A percentile compares a stretch with the other conserved stretches of the same genome.
Conservation (phyloP, 2,113 vertebrate species). For the Pelmatolapia mariae region DNA sequence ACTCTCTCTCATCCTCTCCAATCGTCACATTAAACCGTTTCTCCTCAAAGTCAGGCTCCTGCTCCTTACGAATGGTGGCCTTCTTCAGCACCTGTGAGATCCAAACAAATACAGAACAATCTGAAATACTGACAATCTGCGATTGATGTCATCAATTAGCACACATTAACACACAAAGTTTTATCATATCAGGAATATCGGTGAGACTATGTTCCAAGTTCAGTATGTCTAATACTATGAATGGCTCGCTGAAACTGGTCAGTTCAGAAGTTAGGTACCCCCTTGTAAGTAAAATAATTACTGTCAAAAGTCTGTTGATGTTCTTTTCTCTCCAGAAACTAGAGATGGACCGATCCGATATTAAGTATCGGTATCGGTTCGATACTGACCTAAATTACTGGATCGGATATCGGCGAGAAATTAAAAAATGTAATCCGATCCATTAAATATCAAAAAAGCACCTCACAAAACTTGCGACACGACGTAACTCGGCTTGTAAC, state of each 20-base stretch:
- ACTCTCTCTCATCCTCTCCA: constrained; percentile 91
- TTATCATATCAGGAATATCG: background rate
- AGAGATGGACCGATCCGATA: too few relatives aligned
- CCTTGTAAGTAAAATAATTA: background rate
- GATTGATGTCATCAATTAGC: background rate
- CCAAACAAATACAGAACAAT: background rate
- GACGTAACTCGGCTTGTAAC: too few relatives aligned
- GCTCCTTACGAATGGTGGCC: constrained; percentile 95
- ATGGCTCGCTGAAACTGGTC: background rate
- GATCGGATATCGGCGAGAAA: too few relatives aligned
- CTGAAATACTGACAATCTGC: background rate
- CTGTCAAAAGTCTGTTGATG: background rate
- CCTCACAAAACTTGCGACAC: too few relatives aligned
- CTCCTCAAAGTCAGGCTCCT: constrained; percentile 98
- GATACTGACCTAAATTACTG: too few relatives aligned
- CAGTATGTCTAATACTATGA: background rate
- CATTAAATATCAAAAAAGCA: too few relatives aligned
- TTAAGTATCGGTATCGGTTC: too few relatives aligned
- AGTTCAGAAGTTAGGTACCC: background rate
- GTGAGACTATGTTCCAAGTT: background rate
- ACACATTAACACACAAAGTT: background rate
- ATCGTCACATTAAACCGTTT: constrained; percentile 97
- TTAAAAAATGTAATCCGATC: too few relatives aligned
- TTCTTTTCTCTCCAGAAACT: background rate
- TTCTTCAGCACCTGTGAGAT: constrained; percentile 87